phyloP scores from a whole-genome alignment of 2,888 invertebrate genomes.

The Euplagia quadripunctaria region DNA sequence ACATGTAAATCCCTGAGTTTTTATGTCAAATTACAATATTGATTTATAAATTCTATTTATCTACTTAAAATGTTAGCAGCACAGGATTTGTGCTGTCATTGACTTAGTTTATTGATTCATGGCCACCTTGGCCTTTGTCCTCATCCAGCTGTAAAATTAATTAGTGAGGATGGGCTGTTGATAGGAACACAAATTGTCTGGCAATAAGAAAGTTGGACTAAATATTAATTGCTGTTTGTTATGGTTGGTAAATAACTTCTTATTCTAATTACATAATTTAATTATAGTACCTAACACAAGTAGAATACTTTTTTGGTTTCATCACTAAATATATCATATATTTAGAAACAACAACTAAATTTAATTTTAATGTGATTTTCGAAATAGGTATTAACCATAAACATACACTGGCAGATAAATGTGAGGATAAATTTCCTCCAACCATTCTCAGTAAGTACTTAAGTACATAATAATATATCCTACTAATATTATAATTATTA shows the following conservation, averaged over 20 bases:
- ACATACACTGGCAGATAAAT: neutral
- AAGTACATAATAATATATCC: neutral
- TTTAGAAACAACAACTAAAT: neutral
- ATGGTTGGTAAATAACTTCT: too few relatives aligned
- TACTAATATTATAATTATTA: too few relatives aligned
- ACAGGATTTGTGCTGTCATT: neutral
- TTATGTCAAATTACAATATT: neutral
- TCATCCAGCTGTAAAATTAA: too few relatives aligned
- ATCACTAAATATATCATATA: neutral
- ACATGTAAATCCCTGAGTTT: neutral
- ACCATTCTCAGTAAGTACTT: neutral
- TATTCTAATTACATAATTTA: too few relatives aligned
- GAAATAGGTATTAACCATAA: neutral
- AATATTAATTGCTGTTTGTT: neutral
- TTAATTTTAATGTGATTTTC: neutral
- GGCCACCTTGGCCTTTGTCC: neutral
- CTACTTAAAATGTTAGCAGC: neutral
- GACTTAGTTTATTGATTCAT: neutral
- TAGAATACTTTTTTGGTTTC: too few relatives aligned
- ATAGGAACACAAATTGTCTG: neutral
- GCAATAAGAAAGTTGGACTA: neutral
- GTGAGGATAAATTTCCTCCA: neutral
- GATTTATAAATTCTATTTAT: neutral
- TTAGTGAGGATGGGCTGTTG: neutral
- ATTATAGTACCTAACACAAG: too few relatives aligned